Conservation (phyloP, 2,113 vertebrate species). For the Cardinalis cardinalis region DNA sequence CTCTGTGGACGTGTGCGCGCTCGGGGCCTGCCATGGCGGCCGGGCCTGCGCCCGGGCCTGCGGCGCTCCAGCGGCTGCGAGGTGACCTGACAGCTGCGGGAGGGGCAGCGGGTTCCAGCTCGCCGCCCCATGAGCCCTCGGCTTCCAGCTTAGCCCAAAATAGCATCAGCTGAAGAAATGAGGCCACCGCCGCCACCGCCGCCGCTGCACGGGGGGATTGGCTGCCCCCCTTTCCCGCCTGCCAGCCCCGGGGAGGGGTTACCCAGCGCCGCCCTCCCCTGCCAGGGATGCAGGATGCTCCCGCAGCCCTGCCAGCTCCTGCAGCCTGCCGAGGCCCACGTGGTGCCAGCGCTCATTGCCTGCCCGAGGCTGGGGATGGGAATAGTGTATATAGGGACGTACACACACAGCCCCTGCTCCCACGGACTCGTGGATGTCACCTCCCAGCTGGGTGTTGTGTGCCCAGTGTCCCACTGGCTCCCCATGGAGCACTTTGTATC, state of each 20-base stretch:
- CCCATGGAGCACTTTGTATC: background rate
- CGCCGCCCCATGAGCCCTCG: slow-evolving; percentile 45
- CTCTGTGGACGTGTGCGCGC: background rate
- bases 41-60: background rate
- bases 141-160: slow-evolving; percentile 83
- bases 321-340: background rate
- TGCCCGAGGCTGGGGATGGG: background rate
- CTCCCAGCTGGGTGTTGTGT: background rate
- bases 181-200: slow-evolving; percentile 64
- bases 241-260: slow-evolving; percentile 29
- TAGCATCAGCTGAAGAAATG: slow-evolving; percentile 81
- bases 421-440: accelerated
- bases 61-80: background rate
- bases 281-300: slow-evolving; percentile 16
- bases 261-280: background rate
- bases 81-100: slow-evolving; percentile 42
- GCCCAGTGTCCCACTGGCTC: accelerated
- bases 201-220: background rate
- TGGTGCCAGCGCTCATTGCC: background rate
- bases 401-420: background rate
- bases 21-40: background rate
- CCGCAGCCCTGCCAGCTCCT: accelerated
- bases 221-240: background rate
- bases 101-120: slow-evolving; percentile 12
- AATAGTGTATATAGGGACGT: accelerated